phyloP scores from a whole-genome alignment of 2,888 invertebrate genomes.

The Magallana nippona region DNA sequence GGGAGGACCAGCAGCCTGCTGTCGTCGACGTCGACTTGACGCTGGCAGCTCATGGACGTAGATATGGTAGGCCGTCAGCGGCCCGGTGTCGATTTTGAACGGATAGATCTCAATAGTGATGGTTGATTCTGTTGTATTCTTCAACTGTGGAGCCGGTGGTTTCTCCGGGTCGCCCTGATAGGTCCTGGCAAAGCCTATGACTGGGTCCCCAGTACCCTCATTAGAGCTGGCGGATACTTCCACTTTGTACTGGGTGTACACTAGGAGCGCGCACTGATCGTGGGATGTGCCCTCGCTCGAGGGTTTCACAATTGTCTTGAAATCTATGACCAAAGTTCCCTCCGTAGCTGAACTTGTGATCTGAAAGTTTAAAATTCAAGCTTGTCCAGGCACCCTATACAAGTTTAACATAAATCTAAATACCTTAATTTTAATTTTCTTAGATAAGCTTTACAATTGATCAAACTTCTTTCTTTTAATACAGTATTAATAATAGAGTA shows the following conservation, averaged over 20 bases:
- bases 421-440: too few species aligned
- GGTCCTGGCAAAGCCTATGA: constrained; percentile 84
- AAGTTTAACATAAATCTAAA: too few species aligned
- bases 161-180: constrained; percentile 86
- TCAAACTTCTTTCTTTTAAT: too few species aligned
- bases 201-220: constrained; percentile 82
- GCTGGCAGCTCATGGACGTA: constrained; percentile 84
- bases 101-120: constrained; percentile 86
- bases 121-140: constrained; percentile 84
- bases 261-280: constrained; percentile 82
- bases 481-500: too few species aligned
- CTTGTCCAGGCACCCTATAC: too few species aligned
- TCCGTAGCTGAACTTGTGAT: neutral
- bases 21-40: constrained; percentile 77
- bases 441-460: too few species aligned
- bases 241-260: constrained; percentile 89
- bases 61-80: constrained; percentile 87
- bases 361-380: neutral
- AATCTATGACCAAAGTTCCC: neutral
- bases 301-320: neutral
- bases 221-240: constrained; percentile 84
- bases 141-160: constrained; percentile 86
- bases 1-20: constrained; percentile 49
- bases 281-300: neutral
- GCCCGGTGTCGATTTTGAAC: constrained; percentile 88